These are phyloP conservation scores for Alviniconcha strummeri DNA, from an alignment of 2,888 invertebrate species.

Conservation along the genomic window DNA sequence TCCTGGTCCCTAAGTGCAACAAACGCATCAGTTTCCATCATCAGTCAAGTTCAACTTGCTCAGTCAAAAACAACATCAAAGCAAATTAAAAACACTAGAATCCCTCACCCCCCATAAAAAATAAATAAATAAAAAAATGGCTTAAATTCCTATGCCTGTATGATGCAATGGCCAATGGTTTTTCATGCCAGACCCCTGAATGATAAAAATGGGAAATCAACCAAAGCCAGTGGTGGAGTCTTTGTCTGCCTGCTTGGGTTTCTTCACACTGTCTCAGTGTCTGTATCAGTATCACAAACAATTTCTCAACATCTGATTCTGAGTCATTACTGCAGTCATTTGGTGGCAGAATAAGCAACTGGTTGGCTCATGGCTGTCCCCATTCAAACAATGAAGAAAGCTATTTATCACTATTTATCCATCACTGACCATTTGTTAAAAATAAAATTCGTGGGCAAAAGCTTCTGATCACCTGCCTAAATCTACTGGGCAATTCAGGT, in stretches of 20 bases:
- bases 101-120: not conserved
- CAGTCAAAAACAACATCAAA: not conserved
- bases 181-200: not conserved
- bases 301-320: too few species aligned
- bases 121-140: conserved; percentile 16
- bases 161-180: too few species aligned
- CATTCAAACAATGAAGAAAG: too few species aligned
- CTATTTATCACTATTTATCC: too few species aligned
- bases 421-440: too few species aligned
- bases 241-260: conserved; percentile 37
- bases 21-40: not conserved
- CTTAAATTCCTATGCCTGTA: not conserved
- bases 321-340: too few species aligned
- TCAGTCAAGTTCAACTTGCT: too few species aligned
- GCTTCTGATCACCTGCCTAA: too few species aligned
- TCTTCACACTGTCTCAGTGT: conserved; percentile 45
- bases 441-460: too few species aligned
- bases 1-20: conserved; percentile 32
- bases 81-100: not conserved
- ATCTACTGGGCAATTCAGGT: too few species aligned
- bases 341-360: too few species aligned
- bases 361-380: too few species aligned
- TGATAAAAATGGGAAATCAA: not conserved
- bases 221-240: conserved; percentile 18
- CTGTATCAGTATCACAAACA: conserved; percentile 24